phyloP scores from a whole-genome alignment of 2,113 vertebrate genomes.

The Callipepla californica region DNA sequence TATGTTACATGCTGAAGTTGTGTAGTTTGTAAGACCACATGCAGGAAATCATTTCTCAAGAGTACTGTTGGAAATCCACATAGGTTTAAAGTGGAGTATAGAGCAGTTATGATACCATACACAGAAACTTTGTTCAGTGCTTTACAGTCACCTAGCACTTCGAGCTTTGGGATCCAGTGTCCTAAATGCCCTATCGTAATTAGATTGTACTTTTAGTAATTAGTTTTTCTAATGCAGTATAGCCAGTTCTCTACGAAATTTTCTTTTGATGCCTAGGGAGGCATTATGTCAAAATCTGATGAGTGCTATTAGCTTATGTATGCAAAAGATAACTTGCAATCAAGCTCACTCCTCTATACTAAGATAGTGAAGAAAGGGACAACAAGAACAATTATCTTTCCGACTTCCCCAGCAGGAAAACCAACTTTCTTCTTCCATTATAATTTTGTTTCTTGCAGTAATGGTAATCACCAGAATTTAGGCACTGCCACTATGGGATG shows the following conservation, averaged over 20 bases:
- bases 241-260: constrained; percentile 16
- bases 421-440: neutral
- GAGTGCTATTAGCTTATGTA: neutral
- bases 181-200: constrained; percentile 56
- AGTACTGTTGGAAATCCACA: neutral
- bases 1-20: constrained; percentile 4
- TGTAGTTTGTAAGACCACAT: neutral
- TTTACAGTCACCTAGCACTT: constrained; percentile 18
- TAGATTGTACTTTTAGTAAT: constrained; percentile 63
- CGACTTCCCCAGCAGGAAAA: neutral
- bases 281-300: constrained; percentile 4
- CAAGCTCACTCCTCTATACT: neutral
- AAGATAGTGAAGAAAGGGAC: neutral
- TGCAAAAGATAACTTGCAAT: neutral
- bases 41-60: constrained; percentile 10
- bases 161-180: constrained; percentile 24
- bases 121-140: neutral
- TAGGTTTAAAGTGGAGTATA: neutral
- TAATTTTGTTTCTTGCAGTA: neutral
- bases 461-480: neutral
- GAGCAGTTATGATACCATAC: neutral
- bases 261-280: constrained; percentile 22
- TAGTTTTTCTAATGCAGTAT: constrained; percentile 57
- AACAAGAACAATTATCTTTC: neutral
- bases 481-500: neutral